A percentile compares a stretch with the other conserved stretches of the same genome.
These are phyloP conservation scores for Chaitophorus viminalis DNA, from an alignment of 2,888 invertebrate genomes.

Conservation along the genomic window DNA sequence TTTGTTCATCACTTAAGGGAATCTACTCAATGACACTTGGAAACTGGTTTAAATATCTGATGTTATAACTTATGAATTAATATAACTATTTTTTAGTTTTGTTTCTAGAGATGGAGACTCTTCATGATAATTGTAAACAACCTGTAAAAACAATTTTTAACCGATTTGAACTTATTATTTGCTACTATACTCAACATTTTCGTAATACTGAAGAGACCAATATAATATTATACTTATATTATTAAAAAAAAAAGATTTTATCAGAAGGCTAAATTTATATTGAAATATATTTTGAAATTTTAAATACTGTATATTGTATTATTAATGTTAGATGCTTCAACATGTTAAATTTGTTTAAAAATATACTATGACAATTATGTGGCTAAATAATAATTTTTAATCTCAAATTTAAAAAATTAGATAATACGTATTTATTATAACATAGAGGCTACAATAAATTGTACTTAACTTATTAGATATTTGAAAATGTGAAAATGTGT, in stretches of 20 bases:
- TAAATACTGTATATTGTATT: neutral
- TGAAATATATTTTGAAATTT: constrained; percentile 12
- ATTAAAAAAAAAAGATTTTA: constrained; percentile 12
- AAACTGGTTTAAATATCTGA: too few species aligned
- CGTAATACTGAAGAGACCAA: constrained; percentile 43
- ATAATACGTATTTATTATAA: constrained; percentile 6
- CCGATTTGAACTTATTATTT: constrained; percentile 39
- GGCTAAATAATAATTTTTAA: constrained; percentile 11
- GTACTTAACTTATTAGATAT: constrained; percentile 38
- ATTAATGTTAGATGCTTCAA: neutral
- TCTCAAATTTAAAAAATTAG: constrained; percentile 16
- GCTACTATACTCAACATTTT: neutral
- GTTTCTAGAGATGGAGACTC: constrained; percentile 56
- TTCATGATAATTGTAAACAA: constrained; percentile 23
- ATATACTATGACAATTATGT: neutral
- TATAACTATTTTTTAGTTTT: constrained; percentile 48
- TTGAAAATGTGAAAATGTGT: neutral
- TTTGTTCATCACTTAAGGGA: too few species aligned
- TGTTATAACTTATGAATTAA: neutral
- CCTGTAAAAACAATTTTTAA: neutral
- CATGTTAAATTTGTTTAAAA: neutral
- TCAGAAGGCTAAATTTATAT: neutral
- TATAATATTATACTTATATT: constrained; percentile 23
- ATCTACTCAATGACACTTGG: too few species aligned
- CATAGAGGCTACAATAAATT: constrained; percentile 10